These are phyloP conservation scores for Symphodus melops DNA, from an alignment of 2,113 vertebrate species.

Conservation along the genomic window DNA sequence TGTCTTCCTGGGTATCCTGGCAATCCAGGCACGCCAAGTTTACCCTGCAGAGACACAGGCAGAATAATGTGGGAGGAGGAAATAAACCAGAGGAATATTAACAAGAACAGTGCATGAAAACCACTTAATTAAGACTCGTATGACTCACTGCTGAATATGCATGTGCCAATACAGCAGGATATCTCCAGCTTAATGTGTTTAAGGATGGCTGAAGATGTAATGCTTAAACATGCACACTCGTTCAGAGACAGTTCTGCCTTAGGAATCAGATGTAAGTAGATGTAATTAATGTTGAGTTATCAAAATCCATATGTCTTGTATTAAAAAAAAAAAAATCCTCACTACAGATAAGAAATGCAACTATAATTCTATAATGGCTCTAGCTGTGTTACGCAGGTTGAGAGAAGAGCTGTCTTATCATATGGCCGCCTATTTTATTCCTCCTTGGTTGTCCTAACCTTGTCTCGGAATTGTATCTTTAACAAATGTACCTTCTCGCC, in stretches of 20 bases:
- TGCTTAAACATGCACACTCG: neutral
- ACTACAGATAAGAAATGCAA: constrained; percentile 3
- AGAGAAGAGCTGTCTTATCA: neutral
- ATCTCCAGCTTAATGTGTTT: constrained; percentile 20
- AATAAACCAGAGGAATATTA: constrained; percentile 6
- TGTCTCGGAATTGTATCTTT: neutral
- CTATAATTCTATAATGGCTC: neutral
- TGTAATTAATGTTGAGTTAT: constrained; percentile 34
- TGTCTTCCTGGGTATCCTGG: constrained; percentile 79
- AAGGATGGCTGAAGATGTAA: constrained; percentile 46
- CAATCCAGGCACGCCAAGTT: constrained; percentile 78
- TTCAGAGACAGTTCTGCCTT: constrained; percentile 15
- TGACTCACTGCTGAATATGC: constrained; percentile 23
- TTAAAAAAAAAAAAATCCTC: constrained; percentile 1
- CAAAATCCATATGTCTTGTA: constrained; percentile 26
- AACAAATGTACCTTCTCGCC: constrained; percentile 89
- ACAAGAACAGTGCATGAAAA: constrained; percentile 6
- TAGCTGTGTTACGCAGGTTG: neutral
- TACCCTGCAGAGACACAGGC: constrained; percentile 60
- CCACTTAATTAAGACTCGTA: constrained; percentile 23
- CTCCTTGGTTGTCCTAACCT: neutral
- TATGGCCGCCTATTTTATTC: neutral
- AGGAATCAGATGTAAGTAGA: constrained; percentile 4
- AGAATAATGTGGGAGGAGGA: constrained; percentile 1
- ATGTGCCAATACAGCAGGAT: constrained; percentile 22